Evolutionary conservation across 2,113 vertebrate genomes (phyloP).

Genomic region (Fulmarus glacialis): DNA sequence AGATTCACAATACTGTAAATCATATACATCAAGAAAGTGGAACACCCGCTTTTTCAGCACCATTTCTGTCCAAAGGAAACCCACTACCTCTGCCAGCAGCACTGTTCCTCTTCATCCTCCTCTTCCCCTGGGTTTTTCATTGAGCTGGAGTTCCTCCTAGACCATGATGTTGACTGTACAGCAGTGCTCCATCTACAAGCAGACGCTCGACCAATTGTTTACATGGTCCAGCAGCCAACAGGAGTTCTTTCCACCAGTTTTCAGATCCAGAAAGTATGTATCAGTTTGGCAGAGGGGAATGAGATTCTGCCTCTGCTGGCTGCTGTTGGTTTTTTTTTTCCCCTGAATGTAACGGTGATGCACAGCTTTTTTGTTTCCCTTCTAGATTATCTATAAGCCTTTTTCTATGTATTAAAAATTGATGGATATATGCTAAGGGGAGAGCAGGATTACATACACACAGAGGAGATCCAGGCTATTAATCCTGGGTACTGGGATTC

Average conservation of each 20-base stretch:
- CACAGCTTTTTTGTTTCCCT: not conserved
- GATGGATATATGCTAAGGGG: not conserved
- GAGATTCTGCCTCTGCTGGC: not conserved
- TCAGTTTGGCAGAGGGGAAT: not conserved
- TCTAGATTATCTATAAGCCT: not conserved
- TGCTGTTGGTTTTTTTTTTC: rapidly evolving
- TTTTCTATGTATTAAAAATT: not conserved
- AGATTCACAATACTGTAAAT: not conserved
- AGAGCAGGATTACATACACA: not conserved
- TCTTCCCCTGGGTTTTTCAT: not conserved
- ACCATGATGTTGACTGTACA: not conserved
- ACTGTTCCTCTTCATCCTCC: not conserved
- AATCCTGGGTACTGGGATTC: not conserved
- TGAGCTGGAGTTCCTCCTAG: not conserved
- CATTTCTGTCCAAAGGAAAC: not conserved
- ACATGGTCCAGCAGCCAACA: not conserved
- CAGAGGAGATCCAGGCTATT: not conserved
- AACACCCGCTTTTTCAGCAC: not conserved
- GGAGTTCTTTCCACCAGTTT: not conserved
- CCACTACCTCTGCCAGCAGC: not conserved
- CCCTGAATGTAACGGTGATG: not conserved
- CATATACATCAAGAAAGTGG: not conserved
- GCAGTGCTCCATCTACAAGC: not conserved
- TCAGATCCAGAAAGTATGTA: not conserved
- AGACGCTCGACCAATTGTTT: not conserved